Conservation (phyloP, 1,140 invertebrate genomes). For the Trichoplusia ni region DNA sequence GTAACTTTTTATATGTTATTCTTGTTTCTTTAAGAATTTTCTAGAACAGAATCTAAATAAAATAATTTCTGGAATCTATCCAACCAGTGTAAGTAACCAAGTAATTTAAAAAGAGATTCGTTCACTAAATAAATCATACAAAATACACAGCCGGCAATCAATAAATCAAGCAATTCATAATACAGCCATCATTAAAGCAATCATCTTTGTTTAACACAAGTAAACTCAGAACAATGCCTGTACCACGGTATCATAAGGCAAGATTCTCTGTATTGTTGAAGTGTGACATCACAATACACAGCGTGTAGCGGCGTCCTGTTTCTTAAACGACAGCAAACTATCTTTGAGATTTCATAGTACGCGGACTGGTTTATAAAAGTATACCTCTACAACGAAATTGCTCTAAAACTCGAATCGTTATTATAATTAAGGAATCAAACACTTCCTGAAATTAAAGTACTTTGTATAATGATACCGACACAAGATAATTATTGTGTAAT, state of each 20-base stretch:
- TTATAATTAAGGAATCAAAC: background rate
- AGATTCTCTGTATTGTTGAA: too few relatives aligned
- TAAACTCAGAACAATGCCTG: background rate
- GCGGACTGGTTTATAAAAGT: conserved; percentile 8
- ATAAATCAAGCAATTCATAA: conserved; percentile 7
- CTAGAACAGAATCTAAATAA: too few relatives aligned
- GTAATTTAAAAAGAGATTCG: too few relatives aligned
- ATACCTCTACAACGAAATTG: conserved; percentile 9
- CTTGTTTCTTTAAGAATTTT: too few relatives aligned
- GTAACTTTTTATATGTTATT: too few relatives aligned
- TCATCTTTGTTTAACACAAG: conserved; percentile 11
- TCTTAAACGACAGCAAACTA: too few relatives aligned
- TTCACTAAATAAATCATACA: background rate
- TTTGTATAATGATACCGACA: conserved; percentile 27
- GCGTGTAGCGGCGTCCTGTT: too few relatives aligned
- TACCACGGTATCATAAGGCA: too few relatives aligned
- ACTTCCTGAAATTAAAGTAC: conserved; percentile 28
- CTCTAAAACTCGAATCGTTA: background rate
- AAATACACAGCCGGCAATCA: background rate
- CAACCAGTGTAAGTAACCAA: too few relatives aligned
- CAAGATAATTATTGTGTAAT: conserved; percentile 40
- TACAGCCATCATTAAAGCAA: conserved; percentile 9
- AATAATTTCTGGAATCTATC: too few relatives aligned
- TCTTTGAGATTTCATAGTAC: too few relatives aligned
- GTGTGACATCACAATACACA: too few relatives aligned